Evolutionary conservation across 2,113 vertebrate genomes (phyloP), one percentile per base, ranked within the genome.

Genomic region (Gobiocypris rarus): DNA sequence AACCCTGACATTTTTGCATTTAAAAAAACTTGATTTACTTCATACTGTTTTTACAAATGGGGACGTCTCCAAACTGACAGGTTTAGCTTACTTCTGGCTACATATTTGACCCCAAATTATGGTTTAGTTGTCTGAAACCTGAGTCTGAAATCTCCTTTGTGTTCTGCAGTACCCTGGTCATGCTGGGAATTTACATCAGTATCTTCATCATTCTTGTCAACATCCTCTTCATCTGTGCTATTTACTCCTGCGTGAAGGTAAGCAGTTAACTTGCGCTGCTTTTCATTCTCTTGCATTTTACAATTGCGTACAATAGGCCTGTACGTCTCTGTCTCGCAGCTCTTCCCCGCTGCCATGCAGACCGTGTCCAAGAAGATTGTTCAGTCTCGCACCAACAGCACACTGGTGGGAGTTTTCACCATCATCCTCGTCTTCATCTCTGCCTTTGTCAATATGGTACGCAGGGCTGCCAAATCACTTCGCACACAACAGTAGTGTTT

Each of bases 231-330:
- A 92, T 96, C 88, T 98, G 97, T 69, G 96, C 96, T 56, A 93
- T 97, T 90, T 97, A 97, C 89, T 97, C 97, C 85, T 98, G 97
- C 43, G 92, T 97, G 83, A 95, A 96, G 81, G 97, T 98, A 91
- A 82, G 90, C 15, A 22, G 11, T 69, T 11, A 61, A 7, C 3
- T 22, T 48, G 10, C 41, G 1, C 19, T 22, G 5, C 3, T 41
- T 19, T 13, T 31, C 14, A 31, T 22, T 85, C 17, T 38, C 4
- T 28, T 15, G 38, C 17, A 14, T n/a, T 48, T 13, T 28, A n/a
- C 61, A 43, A 58, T 41, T 10, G 65, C 41, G 34, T 11, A 41
- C 34, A 11, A 50, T 41, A 59, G 41, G 5, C 41, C 26, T 75
- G 4, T 17, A 26, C 24, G 5, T 75, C 58, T 28, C n/a, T 79